Evolutionary conservation across 2,888 invertebrate genomes (phyloP).

Genomic region (Plebejus anna): DNA sequence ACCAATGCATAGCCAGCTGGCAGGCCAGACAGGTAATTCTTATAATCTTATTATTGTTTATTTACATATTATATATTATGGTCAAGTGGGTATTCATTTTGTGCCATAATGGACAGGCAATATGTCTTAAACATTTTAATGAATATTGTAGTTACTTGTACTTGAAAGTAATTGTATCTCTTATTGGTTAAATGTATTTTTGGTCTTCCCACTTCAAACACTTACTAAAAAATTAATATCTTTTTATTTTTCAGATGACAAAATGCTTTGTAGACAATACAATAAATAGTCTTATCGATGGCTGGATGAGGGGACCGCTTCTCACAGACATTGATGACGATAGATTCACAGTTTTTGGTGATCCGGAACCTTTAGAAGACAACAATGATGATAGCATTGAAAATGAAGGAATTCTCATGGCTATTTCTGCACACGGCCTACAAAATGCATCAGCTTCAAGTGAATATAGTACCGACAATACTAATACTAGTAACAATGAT

Average conservation of each 20-base stretch:
- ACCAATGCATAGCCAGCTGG: slow-evolving; percentile 77
- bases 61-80: not conserved
- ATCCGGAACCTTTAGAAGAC: slow-evolving; percentile 77
- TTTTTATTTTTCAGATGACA: slow-evolving; percentile 64
- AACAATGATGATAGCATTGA: slow-evolving; percentile 81
- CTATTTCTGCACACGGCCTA: slow-evolving; percentile 85
- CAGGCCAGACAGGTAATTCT: slow-evolving; percentile 81
- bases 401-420: slow-evolving; percentile 86
- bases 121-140: not conserved
- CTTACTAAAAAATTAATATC: not conserved
- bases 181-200: not conserved
- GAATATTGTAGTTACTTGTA: too few species aligned
- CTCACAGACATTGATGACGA: slow-evolving; percentile 60
- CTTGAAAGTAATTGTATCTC: not conserved
- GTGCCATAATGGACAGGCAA: not conserved
- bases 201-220: not conserved
- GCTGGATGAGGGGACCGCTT: slow-evolving; percentile 74
- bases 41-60: not conserved
- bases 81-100: not conserved
- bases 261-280: slow-evolving; percentile 85
- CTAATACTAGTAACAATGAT: slow-evolving; percentile 39
- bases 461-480: slow-evolving; percentile 38
- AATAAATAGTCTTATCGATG: slow-evolving; percentile 84
- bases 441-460: slow-evolving; percentile 63
- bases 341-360: slow-evolving; percentile 60